A percentile compares a stretch with the other conserved stretches of the same genome.
phyloP scores from a whole-genome alignment of 2,888 invertebrate species.

The Chrysina gloriosa region DNA sequence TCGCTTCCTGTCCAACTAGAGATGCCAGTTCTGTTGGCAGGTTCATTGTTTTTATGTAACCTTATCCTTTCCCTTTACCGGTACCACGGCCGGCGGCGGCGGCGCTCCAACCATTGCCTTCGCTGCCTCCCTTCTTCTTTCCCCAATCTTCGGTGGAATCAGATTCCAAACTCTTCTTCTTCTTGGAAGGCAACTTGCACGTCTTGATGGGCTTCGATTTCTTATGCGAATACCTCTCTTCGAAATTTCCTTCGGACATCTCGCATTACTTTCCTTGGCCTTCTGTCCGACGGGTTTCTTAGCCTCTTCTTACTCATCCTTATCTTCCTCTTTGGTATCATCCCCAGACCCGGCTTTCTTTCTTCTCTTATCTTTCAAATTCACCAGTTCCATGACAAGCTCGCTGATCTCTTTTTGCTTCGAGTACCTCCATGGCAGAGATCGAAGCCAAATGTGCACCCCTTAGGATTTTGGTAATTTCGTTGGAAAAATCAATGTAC shows the following conservation, averaged over 20 bases:
- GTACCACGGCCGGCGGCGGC: slow-evolving; percentile 41
- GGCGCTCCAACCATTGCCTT: slow-evolving; percentile 64
- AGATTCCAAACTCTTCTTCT: slow-evolving; percentile 75
- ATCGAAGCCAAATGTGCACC: slow-evolving; percentile 86
- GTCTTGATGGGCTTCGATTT: slow-evolving; percentile 69
- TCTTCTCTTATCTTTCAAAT: slow-evolving; percentile 63
- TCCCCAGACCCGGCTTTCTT: slow-evolving; percentile 66
- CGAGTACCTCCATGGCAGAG: slow-evolving; percentile 87
- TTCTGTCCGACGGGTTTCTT: slow-evolving; percentile 68
- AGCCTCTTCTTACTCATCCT: slow-evolving; percentile 67
- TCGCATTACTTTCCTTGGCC: slow-evolving; percentile 67
- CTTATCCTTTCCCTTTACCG: slow-evolving; percentile 68
- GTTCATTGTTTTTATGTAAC: slow-evolving; percentile 86
- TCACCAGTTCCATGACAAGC: slow-evolving; percentile 83
- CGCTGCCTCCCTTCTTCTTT: slow-evolving; percentile 69
- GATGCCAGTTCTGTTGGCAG: slow-evolving; percentile 87
- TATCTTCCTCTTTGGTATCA: slow-evolving; percentile 67
- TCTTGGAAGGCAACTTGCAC: slow-evolving; percentile 67
- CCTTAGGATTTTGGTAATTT: slow-evolving; percentile 81
- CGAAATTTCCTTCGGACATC: slow-evolving; percentile 68
- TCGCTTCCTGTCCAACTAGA: slow-evolving; percentile 83
- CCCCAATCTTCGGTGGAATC: slow-evolving; percentile 78
- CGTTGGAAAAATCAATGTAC: slow-evolving; percentile 36
- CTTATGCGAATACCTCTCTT: slow-evolving; percentile 73
- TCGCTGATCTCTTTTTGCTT: slow-evolving; percentile 90